Evolutionary conservation across 1,140 invertebrate species (phyloP).

Genomic region (Drosophila chauvacae): DNA sequence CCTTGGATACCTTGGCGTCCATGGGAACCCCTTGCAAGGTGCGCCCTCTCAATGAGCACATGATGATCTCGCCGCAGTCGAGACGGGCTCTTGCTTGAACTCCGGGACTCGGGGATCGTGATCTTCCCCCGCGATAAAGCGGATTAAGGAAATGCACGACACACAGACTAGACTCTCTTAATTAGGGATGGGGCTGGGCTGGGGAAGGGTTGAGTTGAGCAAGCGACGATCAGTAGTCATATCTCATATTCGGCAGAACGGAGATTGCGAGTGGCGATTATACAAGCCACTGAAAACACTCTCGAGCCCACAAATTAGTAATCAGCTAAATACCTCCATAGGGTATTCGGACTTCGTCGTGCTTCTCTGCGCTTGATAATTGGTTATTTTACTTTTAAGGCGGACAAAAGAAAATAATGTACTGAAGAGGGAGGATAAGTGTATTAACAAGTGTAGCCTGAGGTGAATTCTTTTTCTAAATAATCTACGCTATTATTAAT

Average conservation of each 20-base stretch:
- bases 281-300: conserved; percentile 8
- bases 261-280: conserved; percentile 21
- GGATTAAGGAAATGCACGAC: conserved; percentile 34
- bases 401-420: background rate
- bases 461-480: background rate
- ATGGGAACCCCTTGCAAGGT: conserved; percentile 10
- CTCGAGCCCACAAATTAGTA: conserved; percentile 18
- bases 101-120: conserved; percentile 27
- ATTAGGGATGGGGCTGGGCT: conserved; percentile 4
- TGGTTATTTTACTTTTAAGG: background rate
- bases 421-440: background rate
- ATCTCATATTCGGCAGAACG: conserved; percentile 35
- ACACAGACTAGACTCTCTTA: conserved; percentile 13
- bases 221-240: conserved; percentile 28
- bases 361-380: background rate
- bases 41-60: conserved; percentile 2
- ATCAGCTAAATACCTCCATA: conserved; percentile 2
- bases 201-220: conserved; percentile 13
- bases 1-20: conserved; percentile 2
- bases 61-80: conserved; percentile 1
- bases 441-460: background rate
- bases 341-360: conserved; percentile 15
- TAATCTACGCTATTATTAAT: too few relatives aligned
- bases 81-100: background rate
- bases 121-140: conserved; percentile 27